Evolutionary conservation across 2,113 vertebrate genomes (phyloP).

Genomic region (Notarius quadriscutis): DNA sequence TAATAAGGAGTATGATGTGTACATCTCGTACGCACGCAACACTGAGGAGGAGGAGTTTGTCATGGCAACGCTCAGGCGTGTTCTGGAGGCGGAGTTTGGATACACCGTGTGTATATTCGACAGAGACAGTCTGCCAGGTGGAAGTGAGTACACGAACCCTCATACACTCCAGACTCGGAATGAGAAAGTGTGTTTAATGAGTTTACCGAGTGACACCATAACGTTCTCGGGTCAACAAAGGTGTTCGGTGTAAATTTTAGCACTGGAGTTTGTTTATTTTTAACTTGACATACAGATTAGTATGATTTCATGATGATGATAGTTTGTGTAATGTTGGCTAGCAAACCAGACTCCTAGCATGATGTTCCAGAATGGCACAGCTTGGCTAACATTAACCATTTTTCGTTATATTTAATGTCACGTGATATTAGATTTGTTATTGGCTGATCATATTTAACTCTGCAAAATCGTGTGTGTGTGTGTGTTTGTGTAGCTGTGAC

Average conservation of each 20-base stretch:
- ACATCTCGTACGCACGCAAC: conserved; percentile 92
- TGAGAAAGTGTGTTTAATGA: background rate
- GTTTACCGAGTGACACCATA: background rate
- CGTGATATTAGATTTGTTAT: background rate
- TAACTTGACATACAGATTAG: background rate
- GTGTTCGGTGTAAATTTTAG: background rate
- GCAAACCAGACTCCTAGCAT: background rate
- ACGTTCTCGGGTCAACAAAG: background rate
- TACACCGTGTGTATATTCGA: conserved; percentile 96
- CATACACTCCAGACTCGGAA: background rate
- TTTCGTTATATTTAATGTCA: background rate
- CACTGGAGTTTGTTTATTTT: background rate
- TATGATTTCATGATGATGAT: background rate
- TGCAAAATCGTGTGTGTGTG: background rate
- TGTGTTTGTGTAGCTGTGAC: conserved; percentile 81
- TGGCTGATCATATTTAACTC: background rate
- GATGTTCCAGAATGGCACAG: too few species aligned
- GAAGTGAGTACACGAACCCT: conserved; percentile 82
- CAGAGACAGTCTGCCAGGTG: conserved; percentile 93
- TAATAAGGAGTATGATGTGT: conserved; percentile 92
- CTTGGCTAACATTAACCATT: too few species aligned
- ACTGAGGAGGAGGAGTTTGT: conserved; percentile 94
- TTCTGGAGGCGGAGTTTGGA: conserved; percentile 91
- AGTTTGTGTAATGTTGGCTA: background rate
- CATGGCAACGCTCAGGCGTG: conserved; percentile 80